Conservation (phyloP, 2,797 vertebrate species). For the Poecilia wingei region DNA sequence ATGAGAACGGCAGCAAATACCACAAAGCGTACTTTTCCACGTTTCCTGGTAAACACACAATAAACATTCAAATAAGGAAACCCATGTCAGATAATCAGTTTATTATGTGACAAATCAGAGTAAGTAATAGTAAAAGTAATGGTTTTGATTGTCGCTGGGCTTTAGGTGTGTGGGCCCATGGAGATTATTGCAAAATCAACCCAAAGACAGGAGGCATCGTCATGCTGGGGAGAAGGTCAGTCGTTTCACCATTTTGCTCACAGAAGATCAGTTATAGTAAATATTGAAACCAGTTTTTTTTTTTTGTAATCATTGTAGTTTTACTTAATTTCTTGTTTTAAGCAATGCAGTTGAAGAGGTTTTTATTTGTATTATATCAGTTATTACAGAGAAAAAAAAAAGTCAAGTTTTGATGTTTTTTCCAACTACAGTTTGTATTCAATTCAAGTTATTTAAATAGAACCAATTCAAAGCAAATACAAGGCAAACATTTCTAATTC, state of each 20-base stretch:
- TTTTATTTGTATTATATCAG: not conserved
- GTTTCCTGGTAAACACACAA: conserved; percentile 84
- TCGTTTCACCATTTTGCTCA: not conserved
- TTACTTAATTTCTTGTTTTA: not conserved
- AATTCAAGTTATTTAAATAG: not conserved
- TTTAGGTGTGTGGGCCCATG: conserved; percentile 91
- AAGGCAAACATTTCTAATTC: not conserved
- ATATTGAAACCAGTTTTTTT: not conserved
- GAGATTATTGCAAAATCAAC: conserved; percentile 97
- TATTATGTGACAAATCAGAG: too few relatives aligned
- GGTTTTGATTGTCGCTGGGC: not conserved
- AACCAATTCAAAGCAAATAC: not conserved
- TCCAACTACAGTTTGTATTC: not conserved
- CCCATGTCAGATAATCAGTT: not conserved
- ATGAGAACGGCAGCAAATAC: conserved; percentile 93
- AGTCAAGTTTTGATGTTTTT: not conserved
- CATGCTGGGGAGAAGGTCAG: conserved; percentile 95
- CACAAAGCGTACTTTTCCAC: conserved; percentile 94
- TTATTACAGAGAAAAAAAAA: not conserved
- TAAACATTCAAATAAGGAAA: not conserved
- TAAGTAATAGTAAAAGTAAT: not conserved
- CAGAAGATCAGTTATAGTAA: rapidly evolving
- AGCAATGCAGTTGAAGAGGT: not conserved
- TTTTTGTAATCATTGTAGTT: not conserved
- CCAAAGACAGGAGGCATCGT: conserved; percentile 92